A percentile compares a stretch with the other conserved stretches of the same genome.
Conservation (phyloP, 2,113 vertebrate genomes). For the Equus quagga region DNA sequence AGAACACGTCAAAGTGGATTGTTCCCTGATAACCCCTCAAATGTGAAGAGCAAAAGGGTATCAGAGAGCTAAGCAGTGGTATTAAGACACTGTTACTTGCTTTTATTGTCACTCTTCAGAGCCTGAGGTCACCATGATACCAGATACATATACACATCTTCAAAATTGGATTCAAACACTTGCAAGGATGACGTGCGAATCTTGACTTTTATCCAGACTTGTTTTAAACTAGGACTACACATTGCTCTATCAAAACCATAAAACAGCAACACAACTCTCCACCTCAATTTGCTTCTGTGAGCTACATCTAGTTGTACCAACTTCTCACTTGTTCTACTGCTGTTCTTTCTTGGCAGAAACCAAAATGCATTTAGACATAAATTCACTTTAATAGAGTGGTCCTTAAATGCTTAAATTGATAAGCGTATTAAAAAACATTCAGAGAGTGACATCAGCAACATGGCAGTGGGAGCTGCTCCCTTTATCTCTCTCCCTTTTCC, state of each 20-base stretch:
- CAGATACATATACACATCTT: not conserved
- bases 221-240: not conserved
- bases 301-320: not conserved
- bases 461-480: too few relatives aligned
- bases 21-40: not conserved
- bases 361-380: not conserved
- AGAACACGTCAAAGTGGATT: not conserved
- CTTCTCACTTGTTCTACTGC: not conserved
- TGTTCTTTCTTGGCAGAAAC: slow-evolving; percentile 27
- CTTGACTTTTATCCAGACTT: not conserved
- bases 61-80: not conserved
- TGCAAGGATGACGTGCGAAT: not conserved
- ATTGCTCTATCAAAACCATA: not conserved
- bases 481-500: too few relatives aligned
- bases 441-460: too few relatives aligned
- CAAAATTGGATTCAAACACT: not conserved
- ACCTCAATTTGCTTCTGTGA: not conserved
- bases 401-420: not conserved
- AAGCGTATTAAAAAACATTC: not conserved
- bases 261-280: not conserved
- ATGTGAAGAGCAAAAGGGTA: not conserved
- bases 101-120: not conserved
- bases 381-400: not conserved
- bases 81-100: not conserved
- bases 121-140: not conserved